Evolutionary conservation across 2,797 vertebrate species (phyloP), one percentile per base, ranked within the genome.

Genomic region (Helostoma temminkii): DNA sequence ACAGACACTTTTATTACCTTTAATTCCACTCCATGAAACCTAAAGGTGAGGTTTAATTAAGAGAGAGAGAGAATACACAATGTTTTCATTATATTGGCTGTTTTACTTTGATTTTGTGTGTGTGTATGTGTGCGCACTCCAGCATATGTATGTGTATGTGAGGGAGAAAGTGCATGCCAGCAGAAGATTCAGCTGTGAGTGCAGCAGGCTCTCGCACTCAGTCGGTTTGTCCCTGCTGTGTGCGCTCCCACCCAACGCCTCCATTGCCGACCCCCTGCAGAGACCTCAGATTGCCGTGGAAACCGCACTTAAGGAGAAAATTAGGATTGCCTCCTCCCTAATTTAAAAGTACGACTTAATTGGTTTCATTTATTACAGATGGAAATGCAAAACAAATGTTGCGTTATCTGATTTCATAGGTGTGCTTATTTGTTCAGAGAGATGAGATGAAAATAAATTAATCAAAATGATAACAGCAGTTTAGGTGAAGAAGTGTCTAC

Each of bases 221-320:
- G 79, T 89, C 78, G 65, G 88, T 90, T 84, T 83, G 87, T 90
- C 81, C 88, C 89, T 36, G 90, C 89, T 91, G 91, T 47, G 89
- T 69, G 76, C 65, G 83, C 89, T 89, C 89, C 88, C 88, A 91
- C 90, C 91, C 88, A 88, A 89, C 84, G 88, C 89, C 93, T 91
- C 86, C 89, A 78, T 77, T 87, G 65, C 45, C 71, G 86, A 88
- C 91, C 91, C 89, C 93, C 92, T 79, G 90, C 89, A 50, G 92
- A 86, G 89, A 71, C 83, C 86, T 88, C 89, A 93, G 91, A 94
- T 93, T 93, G 92, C 93, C 81, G 90, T 93, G 93, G 93, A 93
- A 94, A 93, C 91, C 62, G 82, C 92, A 91, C 91, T 93, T 92
- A 93, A 91, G 83, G 80, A 92, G 91, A 91, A 91, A 91, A 93